phyloP scores from a whole-genome alignment of 2,113 vertebrate species.

The Chloebia gouldiae region DNA sequence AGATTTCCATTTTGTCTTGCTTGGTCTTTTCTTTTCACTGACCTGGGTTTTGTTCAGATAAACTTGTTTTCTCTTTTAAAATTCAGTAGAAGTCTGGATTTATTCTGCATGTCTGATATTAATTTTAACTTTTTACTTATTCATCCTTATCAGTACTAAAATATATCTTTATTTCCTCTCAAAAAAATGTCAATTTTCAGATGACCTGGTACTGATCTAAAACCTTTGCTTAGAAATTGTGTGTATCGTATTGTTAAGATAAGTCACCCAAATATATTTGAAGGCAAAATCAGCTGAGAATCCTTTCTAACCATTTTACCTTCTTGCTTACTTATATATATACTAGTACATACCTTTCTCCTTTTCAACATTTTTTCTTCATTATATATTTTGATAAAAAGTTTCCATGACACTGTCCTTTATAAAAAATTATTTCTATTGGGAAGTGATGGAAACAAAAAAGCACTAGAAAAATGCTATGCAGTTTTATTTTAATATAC shows the following conservation, averaged over 20 bases:
- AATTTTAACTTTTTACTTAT: not conserved
- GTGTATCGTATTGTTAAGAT: not conserved
- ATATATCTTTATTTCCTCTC: not conserved
- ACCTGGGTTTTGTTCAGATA: not conserved
- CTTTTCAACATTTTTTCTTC: not conserved
- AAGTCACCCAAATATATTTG: not conserved
- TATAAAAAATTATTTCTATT: not conserved
- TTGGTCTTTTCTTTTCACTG: not conserved
- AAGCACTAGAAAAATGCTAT: not conserved
- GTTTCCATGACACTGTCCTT: not conserved
- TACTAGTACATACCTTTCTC: not conserved
- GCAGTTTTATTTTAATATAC: not conserved
- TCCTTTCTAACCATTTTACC: not conserved
- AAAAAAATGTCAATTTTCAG: not conserved
- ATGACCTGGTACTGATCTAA: not conserved
- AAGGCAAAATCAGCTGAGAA: not conserved
- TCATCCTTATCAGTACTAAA: not conserved
- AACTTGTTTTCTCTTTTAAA: not conserved
- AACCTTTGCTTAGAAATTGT: not conserved
- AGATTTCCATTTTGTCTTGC: not conserved
- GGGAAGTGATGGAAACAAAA: not conserved
- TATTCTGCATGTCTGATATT: not conserved
- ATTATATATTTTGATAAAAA: not conserved
- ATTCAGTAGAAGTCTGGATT: not conserved
- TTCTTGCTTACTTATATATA: not conserved